These are phyloP conservation scores for Anser brachyrhynchus DNA, from an alignment of 2,113 vertebrate species.

Conservation along the genomic window DNA sequence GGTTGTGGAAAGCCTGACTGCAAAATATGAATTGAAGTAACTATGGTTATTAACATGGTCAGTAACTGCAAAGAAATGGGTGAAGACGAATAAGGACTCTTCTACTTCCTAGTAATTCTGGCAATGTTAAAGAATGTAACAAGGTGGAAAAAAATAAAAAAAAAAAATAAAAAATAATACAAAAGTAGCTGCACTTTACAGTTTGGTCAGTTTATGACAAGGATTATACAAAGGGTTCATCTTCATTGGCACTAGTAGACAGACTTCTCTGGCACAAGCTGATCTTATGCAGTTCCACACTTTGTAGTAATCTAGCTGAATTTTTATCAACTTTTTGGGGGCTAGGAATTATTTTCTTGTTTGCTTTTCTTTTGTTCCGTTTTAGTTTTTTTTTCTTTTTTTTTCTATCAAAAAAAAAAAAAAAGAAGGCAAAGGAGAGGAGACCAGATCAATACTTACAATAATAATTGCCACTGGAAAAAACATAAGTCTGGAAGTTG, in stretches of 20 bases:
- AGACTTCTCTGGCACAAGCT: not conserved
- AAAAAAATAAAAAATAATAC: too few relatives aligned
- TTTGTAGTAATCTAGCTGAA: not conserved
- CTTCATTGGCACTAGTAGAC: not conserved
- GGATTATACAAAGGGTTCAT: not conserved
- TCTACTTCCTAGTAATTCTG: not conserved
- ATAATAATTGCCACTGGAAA: not conserved
- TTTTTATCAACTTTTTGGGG: not conserved
- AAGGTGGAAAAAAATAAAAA: rapidly evolving
- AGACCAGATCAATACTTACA: not conserved
- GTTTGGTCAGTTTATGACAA: not conserved
- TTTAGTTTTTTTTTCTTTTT: not conserved
- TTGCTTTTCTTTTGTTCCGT: not conserved
- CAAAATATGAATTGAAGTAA: not conserved
- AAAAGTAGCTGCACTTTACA: not conserved
- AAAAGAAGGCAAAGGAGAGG: not conserved
- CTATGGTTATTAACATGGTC: not conserved
- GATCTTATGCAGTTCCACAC: not conserved
- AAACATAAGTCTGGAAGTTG: not conserved
- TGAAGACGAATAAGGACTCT: not conserved
- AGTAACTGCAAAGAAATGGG: not conserved
- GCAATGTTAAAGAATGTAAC: not conserved
- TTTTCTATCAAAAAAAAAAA: not conserved
- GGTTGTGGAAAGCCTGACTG: not conserved
- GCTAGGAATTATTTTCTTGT: not conserved